Percentiles rank a stretch among this genome's conserved stretches.
Evolutionary conservation across 2,113 vertebrate species (phyloP).

Genomic region (Poeciliopsis occidentalis): DNA sequence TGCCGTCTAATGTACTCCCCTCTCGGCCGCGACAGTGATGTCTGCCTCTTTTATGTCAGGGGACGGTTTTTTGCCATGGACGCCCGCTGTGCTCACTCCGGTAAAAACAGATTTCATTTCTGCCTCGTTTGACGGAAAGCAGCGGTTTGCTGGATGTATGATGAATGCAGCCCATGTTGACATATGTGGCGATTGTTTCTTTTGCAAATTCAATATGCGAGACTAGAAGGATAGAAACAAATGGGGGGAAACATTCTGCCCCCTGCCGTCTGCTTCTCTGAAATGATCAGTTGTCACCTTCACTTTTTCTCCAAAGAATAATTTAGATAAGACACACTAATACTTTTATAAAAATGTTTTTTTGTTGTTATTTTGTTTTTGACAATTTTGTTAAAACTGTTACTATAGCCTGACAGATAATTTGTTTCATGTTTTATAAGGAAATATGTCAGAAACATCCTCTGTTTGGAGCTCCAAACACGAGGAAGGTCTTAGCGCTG

Average conservation of each 20-base stretch:
- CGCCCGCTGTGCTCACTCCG: slow-evolving; percentile 79
- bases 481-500: too few species aligned
- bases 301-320: neutral
- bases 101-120: slow-evolving; percentile 36
- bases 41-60: slow-evolving; percentile 77
- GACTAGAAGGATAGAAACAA: neutral
- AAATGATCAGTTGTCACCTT: neutral
- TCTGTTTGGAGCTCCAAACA: too few species aligned
- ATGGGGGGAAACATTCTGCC: neutral
- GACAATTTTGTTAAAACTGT: too few species aligned
- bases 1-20: slow-evolving; percentile 75
- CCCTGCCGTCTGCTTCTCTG: slow-evolving; percentile 18
- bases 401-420: too few species aligned
- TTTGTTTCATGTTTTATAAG: too few species aligned
- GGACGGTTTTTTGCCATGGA: slow-evolving; percentile 80
- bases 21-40: slow-evolving; percentile 67
- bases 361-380: too few species aligned
- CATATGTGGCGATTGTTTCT: neutral
- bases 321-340: slow-evolving; percentile 10
- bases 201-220: neutral
- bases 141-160: too few species aligned
- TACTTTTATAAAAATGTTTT: neutral
- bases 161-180: neutral
- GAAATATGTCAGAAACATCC: too few species aligned
- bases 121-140: neutral